Evolutionary conservation across 2,113 vertebrate genomes (phyloP), one percentile per base, ranked within the genome.

Genomic region (Cheirogaleus medius): DNA sequence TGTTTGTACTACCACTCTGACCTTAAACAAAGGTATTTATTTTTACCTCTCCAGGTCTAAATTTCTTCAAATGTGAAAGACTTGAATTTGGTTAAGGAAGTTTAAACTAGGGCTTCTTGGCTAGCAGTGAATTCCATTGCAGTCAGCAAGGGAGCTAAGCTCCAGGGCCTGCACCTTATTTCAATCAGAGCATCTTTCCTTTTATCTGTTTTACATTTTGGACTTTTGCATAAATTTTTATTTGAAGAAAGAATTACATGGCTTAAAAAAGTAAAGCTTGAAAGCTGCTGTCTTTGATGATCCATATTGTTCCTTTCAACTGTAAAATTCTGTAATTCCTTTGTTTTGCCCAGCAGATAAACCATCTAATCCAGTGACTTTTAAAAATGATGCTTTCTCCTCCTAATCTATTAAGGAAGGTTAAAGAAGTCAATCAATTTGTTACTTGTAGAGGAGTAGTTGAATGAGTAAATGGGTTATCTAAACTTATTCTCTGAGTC

Each of bases 201-300:
- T 89, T 90, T 52, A 85, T 95, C 39, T 94, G 15, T 81, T 97
- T 90, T 87, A 87, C 49, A 66, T 84, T 86, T 93, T 90, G 80
- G 44, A 87, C 44, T 60, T 63, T n/a, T 87, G 60, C 20, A 84
- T 71, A 71, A 9, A 69, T 64, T 95, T 94, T 95, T 94, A 90
- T 76, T 90, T 95, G 44, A 85, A 94, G 73, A 87, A 96, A 95
- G 32, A 78, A 69, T 44, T 96, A 73, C 32, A 71, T 3, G 77
- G 34, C 25, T 94, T 91, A 54, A 74, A 89, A 97, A 91, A 94
- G 58, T 47, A n/a, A 95, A 95, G 21, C 23, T 84, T 68, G 44
- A 95, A 87, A 23, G 3, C 25, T 56, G 18, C 23, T 74, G 3
- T 66, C 68, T 95, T 95, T 96, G n/a, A 78, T 89, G 80, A 90